Evolutionary conservation across 1,140 invertebrate genomes (phyloP).

Genomic region (Drosophila sturtevanti): DNA sequence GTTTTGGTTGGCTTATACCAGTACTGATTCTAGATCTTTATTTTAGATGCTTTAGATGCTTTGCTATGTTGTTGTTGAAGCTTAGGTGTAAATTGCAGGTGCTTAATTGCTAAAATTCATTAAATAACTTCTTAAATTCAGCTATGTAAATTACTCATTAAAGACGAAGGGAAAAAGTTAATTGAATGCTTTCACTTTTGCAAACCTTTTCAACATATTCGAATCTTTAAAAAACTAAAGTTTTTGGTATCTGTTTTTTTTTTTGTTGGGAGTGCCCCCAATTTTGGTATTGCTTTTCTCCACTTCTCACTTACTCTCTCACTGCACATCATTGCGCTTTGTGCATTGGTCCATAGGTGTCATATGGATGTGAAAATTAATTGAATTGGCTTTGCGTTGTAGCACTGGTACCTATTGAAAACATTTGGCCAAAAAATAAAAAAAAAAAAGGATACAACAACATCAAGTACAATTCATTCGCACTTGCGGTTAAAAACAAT

Average conservation of each 20-base stretch:
- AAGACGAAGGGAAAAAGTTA: too few relatives aligned
- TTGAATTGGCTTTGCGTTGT: constrained; percentile 72
- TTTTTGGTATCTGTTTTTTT: background rate
- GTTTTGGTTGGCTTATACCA: too few relatives aligned
- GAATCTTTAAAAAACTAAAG: background rate
- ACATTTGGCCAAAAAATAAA: constrained; percentile 41
- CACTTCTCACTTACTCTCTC: background rate
- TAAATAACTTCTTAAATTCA: too few relatives aligned
- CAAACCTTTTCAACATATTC: background rate
- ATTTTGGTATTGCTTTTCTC: background rate
- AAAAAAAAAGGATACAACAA: constrained; percentile 27
- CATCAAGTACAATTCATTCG: constrained; percentile 35
- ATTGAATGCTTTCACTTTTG: too few relatives aligned
- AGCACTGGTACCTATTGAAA: constrained; percentile 31
- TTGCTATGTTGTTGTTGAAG: too few relatives aligned
- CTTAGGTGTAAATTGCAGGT: too few relatives aligned
- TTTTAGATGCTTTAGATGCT: too few relatives aligned
- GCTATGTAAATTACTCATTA: too few relatives aligned
- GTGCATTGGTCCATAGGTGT: constrained; percentile 75
- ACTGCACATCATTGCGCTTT: constrained; percentile 57
- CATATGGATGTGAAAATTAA: constrained; percentile 77
- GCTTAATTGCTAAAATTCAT: too few relatives aligned
- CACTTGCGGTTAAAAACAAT: constrained; percentile 68
- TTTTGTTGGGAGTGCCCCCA: background rate
- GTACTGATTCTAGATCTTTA: too few relatives aligned